Evolutionary conservation across 1,140 invertebrate genomes (phyloP).

Genomic region (Drosophila azteca): DNA sequence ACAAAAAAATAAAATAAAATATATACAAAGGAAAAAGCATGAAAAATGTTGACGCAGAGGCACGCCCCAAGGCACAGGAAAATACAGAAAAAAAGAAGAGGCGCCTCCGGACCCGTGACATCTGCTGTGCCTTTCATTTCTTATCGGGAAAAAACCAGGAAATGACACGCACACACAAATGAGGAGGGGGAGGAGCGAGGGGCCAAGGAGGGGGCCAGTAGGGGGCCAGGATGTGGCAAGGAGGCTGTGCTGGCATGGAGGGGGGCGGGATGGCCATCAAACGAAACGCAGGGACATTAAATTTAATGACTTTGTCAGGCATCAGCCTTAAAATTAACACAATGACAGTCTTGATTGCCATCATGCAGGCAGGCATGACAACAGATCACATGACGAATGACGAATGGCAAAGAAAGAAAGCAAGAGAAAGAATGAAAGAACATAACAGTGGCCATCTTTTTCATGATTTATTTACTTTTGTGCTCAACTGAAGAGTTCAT

Average conservation of each 20-base stretch:
- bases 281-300: conserved; percentile 46
- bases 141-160: conserved; percentile 52
- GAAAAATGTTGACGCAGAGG: conserved; percentile 62
- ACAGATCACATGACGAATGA: conserved; percentile 21
- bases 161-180: conserved; percentile 67
- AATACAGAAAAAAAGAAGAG: conserved; percentile 25
- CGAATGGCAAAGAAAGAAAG: background rate
- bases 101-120: conserved; percentile 43
- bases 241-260: background rate
- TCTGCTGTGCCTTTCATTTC: background rate
- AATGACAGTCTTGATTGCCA: conserved; percentile 12
- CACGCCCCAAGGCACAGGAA: conserved; percentile 14
- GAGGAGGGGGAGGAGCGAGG: background rate
- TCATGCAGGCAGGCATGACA: background rate
- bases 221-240: background rate
- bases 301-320: conserved; percentile 48
- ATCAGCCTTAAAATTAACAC: conserved; percentile 41
- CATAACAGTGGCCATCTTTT: background rate
- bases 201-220: too few species aligned
- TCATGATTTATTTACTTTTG: background rate
- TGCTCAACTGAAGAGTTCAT: background rate
- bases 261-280: conserved; percentile 12
- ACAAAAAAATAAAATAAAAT: conserved; percentile 71
- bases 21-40: conserved; percentile 21
- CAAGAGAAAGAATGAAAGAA: background rate